phyloP scores from a whole-genome alignment of 2,888 invertebrate species.

The Folsomia candida region DNA sequence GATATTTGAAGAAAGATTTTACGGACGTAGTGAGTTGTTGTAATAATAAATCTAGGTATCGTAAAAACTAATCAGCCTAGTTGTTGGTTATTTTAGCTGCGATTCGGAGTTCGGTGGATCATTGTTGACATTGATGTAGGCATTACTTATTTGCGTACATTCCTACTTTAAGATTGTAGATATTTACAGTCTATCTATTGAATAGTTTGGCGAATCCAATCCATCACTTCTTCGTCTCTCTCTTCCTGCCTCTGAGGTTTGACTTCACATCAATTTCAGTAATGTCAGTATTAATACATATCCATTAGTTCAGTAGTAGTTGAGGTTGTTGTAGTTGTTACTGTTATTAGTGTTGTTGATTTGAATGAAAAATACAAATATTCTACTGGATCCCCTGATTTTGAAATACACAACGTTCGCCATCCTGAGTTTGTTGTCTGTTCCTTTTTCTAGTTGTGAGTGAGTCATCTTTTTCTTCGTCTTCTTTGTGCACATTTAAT shows the following conservation, averaged over 20 bases:
- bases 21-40: background rate
- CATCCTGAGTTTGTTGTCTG: background rate
- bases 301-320: no score
- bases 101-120: background rate
- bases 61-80: background rate
- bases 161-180: background rate
- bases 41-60: background rate
- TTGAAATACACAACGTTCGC: background rate
- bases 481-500: no score
- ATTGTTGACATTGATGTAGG: background rate
- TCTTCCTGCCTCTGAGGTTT: background rate
- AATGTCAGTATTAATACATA: background rate
- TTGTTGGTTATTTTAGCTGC: background rate
- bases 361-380: background rate
- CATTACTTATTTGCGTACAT: no score
- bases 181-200: conserved; percentile 4
- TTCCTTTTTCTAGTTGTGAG: background rate
- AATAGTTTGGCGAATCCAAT: conserved; percentile 2
- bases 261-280: background rate
- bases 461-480: background rate
- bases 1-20: background rate
- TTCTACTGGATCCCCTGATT: background rate
- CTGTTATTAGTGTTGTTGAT: no score
- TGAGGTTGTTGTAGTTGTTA: no score
- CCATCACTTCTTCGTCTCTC: no score